Evolutionary conservation across 2,113 vertebrate genomes (phyloP).

Genomic region (Dryoscopus gambensis): DNA sequence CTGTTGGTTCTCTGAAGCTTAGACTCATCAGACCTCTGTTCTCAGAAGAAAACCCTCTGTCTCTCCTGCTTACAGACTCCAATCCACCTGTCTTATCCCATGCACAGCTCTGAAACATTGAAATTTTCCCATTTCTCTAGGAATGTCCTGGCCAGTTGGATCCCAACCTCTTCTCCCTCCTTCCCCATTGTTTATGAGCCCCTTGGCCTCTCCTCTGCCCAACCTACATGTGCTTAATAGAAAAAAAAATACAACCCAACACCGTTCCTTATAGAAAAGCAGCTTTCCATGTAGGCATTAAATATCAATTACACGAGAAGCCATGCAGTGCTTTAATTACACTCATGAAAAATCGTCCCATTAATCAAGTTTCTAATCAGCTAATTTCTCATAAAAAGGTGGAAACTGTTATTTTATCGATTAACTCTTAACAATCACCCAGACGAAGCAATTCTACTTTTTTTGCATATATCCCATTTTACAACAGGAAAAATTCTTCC

Average conservation of each 20-base stretch:
- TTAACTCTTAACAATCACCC: conserved; percentile 61
- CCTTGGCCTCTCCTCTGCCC: neutral
- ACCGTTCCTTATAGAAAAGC: conserved; percentile 2
- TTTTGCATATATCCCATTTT: neutral
- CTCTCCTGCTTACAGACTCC: neutral
- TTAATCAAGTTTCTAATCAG: conserved; percentile 75
- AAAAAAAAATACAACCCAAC: neutral
- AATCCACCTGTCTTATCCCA: neutral
- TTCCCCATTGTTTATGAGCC: neutral
- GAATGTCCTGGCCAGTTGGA: neutral
- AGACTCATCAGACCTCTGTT: neutral
- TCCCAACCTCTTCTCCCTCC: neutral
- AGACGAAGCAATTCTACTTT: conserved; percentile 7
- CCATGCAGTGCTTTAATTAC: conserved; percentile 66
- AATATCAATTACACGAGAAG: conserved; percentile 57
- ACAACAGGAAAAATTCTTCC: neutral
- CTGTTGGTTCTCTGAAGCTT: neutral
- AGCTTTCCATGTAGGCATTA: conserved; percentile 33
- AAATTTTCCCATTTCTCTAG: neutral
- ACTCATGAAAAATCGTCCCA: conserved; percentile 50
- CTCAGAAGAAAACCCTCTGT: neutral
- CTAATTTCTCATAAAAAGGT: conserved; percentile 46
- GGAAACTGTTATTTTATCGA: conserved; percentile 63
- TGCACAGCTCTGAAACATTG: neutral
- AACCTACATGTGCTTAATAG: neutral